phyloP scores from a whole-genome alignment of 2,797 vertebrate genomes.

The Epinephelus coioides region DNA sequence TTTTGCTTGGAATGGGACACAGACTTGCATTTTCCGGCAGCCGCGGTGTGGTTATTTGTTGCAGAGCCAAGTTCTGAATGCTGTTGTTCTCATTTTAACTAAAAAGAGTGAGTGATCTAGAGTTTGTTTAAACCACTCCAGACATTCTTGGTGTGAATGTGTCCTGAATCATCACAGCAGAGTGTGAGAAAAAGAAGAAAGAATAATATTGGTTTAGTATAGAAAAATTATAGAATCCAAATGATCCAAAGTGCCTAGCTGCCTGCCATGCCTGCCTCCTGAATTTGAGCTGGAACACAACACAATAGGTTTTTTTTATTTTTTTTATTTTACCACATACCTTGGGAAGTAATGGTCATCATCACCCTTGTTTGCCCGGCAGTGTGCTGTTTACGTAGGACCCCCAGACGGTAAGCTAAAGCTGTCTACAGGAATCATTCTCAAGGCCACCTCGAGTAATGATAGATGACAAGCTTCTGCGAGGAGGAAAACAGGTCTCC shows the following conservation, averaged over 20 bases:
- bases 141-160: slow-evolving; percentile 15
- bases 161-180: slow-evolving; percentile 26
- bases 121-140: slow-evolving; percentile 34
- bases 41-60: slow-evolving; percentile 40
- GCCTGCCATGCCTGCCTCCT: not conserved
- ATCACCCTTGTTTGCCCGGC: slow-evolving; percentile 68
- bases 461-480: slow-evolving; percentile 78
- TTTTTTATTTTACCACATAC: slow-evolving; percentile 15
- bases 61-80: slow-evolving; percentile 37
- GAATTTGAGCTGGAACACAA: slow-evolving; percentile 13
- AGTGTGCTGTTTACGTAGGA: slow-evolving; percentile 66
- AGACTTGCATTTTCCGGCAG: slow-evolving; percentile 33
- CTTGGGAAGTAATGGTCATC: slow-evolving; percentile 67
- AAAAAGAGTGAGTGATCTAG: slow-evolving; percentile 18
- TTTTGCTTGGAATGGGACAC: slow-evolving; percentile 32
- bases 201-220: not conserved
- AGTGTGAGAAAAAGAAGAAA: slow-evolving; percentile 6
- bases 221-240: slow-evolving; percentile 19
- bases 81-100: slow-evolving; percentile 50
- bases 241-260: slow-evolving; percentile 2
- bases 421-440: slow-evolving; percentile 76
- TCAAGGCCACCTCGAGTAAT: slow-evolving; percentile 72
- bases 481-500: slow-evolving; percentile 64
- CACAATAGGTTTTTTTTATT: not conserved
- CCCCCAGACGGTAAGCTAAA: slow-evolving; percentile 62